Conservation (phyloP, 2,797 vertebrate genomes). For the Arctocebus calabarensis region DNA sequence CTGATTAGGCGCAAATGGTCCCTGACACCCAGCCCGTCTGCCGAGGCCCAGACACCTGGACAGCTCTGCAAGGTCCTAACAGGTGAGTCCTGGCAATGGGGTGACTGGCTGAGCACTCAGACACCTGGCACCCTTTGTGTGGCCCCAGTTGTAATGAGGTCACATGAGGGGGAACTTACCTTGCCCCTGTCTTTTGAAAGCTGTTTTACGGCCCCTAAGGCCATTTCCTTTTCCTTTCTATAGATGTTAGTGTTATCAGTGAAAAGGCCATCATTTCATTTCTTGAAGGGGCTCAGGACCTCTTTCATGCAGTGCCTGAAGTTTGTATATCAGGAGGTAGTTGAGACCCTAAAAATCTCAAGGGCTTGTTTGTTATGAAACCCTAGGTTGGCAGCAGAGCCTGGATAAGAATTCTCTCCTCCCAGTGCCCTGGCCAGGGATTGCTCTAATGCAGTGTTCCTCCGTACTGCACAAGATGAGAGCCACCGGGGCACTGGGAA, state of each 20-base stretch:
- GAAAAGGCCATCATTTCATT: not conserved
- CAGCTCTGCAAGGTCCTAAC: conserved; percentile 89
- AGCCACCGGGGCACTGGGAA: not conserved
- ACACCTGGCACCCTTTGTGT: accelerated
- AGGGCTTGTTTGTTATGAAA: not conserved
- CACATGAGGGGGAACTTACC: too few relatives aligned
- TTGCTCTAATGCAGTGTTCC: not conserved
- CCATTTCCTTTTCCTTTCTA: not conserved
- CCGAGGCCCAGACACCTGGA: not conserved
- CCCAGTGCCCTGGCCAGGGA: too few relatives aligned
- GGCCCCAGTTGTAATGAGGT: not conserved
- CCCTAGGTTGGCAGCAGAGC: not conserved
- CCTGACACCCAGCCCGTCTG: not conserved
- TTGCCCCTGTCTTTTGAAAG: not conserved
- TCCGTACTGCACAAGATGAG: not conserved
- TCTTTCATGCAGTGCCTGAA: not conserved
- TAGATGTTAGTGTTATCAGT: not conserved
- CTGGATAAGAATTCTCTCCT: not conserved
- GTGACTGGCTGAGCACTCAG: accelerated
- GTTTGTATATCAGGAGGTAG: not conserved
- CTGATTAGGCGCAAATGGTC: conserved; percentile 89
- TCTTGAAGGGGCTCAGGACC: not conserved
- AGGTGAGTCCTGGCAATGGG: conserved; percentile 89
- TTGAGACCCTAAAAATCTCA: not conserved
- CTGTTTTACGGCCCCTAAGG: not conserved